Evolutionary conservation across 2,888 invertebrate genomes (phyloP), one percentile per base, ranked within the genome.

Genomic region (Dysmachus trigonus): DNA sequence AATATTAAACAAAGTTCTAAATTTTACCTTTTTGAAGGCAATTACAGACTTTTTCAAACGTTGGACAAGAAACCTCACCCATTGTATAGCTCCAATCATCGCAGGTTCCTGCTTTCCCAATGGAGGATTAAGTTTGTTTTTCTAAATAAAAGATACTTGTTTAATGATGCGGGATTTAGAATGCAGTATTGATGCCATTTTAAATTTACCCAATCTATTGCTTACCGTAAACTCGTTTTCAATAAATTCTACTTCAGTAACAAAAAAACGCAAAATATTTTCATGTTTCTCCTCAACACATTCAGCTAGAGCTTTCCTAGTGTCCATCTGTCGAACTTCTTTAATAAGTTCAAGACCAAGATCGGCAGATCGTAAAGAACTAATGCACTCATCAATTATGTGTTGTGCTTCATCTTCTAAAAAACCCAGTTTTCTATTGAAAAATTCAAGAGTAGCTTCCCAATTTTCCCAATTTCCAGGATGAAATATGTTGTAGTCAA

Each of bases 331-430:
- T 87, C 96, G 94, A 89, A 98, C 96, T 91, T 96, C 97, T 38
- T 96, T 91, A 0, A 98, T 93, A 90, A 97, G 94, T 31, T 95
- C 94, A 79, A 98, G 93, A 0, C 98, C 97, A 89, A 96, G 95
- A 90, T 97, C 96, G 0, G 98, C 96, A 7, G 95, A 95, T 93
- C 95, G 94, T 86, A 98, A 93, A 86, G 95, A 95, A 86, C 94
- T 95, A 90, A 98, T 98, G 88, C 97, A 96, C 89, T 96, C 95
- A 90, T 97, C 97, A 87, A 98, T 97, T 89, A 97, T 97, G 87
- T 93, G 94, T 90, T 96, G 96, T 0, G 97, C 97, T 89, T 97
- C 97, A 2, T 94, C 94, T 90, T 98, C 98, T 38, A 98, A 93
- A 87, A 93, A 93, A 0, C 92, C 91, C 0, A 98, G 96, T 90